Evolutionary conservation across 2,888 invertebrate genomes (phyloP).

Genomic region (Caenorhabditis parvicauda): DNA sequence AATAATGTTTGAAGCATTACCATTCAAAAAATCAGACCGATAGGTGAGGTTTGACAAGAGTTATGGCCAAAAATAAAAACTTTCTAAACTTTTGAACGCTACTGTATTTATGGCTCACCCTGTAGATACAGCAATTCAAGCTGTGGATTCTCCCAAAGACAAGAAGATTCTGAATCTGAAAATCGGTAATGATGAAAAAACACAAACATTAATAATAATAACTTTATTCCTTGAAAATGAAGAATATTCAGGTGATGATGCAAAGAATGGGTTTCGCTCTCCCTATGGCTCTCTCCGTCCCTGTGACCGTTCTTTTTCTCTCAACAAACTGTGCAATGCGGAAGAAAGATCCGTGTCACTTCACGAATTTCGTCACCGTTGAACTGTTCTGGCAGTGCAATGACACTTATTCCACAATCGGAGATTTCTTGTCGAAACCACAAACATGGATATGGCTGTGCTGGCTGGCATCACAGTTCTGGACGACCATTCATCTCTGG

Average conservation of each 20-base stretch:
- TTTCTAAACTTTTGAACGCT: no score
- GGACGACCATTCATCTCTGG: slow-evolving; percentile 96
- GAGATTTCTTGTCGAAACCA: slow-evolving; percentile 41
- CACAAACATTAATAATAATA: no score
- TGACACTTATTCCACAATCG: slow-evolving; percentile 61
- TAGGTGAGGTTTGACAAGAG: no score
- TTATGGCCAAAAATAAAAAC: no score
- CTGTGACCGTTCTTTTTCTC: slow-evolving; percentile 75
- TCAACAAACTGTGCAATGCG: slow-evolving; percentile 64
- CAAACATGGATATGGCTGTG: slow-evolving; percentile 62
- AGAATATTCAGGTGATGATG: slow-evolving; percentile 67
- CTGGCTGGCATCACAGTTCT: slow-evolving; percentile 72
- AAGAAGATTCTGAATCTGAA: no score
- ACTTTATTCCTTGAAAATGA: no score
- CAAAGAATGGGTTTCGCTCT: slow-evolving; percentile 96
- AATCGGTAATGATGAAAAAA: no score
- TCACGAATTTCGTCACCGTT: slow-evolving; percentile 64
- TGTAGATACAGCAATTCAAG: no score
- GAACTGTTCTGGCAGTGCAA: slow-evolving; percentile 85
- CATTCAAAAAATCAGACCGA: no score
- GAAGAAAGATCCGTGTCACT: slow-evolving; percentile 82
- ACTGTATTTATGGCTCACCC: no score
- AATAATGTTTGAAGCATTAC: no score
- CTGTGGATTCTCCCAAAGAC: no score
- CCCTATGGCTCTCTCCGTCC: slow-evolving; percentile 88